A percentile compares a stretch with the other conserved stretches of the same genome.
Evolutionary conservation across 2,113 vertebrate genomes (phyloP).

Genomic region (mouse (Mus musculus)): DNA sequence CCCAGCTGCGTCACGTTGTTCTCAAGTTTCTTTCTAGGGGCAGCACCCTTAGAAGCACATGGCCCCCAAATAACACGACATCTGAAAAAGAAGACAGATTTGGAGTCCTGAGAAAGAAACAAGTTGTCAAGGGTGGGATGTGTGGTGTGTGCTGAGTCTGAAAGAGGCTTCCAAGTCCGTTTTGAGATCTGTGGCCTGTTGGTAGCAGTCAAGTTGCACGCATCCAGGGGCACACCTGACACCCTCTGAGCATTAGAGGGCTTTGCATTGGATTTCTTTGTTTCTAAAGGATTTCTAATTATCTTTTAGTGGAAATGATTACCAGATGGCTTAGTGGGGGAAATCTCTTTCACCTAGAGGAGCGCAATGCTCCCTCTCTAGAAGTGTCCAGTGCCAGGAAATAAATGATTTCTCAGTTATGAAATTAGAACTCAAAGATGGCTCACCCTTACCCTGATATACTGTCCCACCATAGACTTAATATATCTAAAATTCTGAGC

Average conservation of each 20-base stretch:
- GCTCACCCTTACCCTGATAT: too few relatives aligned
- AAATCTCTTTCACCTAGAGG: not conserved
- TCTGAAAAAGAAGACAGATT: not conserved
- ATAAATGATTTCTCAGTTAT: not conserved
- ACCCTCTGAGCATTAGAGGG: not conserved
- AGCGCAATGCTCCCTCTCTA: not conserved
- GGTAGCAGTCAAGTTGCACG: not conserved
- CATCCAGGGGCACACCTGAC: not conserved
- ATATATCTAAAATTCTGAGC: not conserved
- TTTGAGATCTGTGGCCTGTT: not conserved
- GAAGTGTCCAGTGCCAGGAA: not conserved
- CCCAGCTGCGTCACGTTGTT: not conserved
- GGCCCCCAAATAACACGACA: not conserved
- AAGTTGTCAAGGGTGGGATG: not conserved
- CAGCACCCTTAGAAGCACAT: not conserved
- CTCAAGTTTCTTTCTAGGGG: not conserved
- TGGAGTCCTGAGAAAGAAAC: not conserved
- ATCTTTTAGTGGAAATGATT: not conserved
- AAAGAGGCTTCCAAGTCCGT: not conserved
- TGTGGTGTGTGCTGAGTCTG: not conserved
- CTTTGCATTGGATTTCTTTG: not conserved
- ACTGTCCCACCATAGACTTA: not conserved
- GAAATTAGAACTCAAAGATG: not conserved
- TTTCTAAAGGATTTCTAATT: not conserved
- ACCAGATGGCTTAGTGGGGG: accelerated